Evolutionary conservation across 2,797 vertebrate genomes (phyloP).

Genomic region (Argentina silus): DNA sequence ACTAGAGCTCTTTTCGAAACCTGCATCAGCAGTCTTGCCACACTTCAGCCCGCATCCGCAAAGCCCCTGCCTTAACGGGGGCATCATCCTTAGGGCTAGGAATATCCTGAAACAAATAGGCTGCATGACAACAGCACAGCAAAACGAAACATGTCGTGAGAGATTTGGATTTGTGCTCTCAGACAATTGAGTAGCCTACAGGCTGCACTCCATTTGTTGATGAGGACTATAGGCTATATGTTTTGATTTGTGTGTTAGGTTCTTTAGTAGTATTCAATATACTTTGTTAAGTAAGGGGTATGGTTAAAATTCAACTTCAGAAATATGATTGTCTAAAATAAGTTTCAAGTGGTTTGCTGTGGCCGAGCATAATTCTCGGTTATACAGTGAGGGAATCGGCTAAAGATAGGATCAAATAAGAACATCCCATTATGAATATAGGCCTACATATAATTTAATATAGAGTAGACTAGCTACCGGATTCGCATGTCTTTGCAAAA

Average conservation of each 20-base stretch:
- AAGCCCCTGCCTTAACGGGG: constrained; percentile 43
- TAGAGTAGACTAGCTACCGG: no score
- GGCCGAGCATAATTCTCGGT: no score
- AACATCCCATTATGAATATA: no score
- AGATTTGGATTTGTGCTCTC: not conserved
- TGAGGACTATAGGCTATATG: not conserved
- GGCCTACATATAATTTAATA: no score
- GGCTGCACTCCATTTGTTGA: not conserved
- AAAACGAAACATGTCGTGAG: constrained; percentile 7
- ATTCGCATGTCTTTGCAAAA: no score
- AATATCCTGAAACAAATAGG: not conserved
- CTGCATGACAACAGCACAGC: not conserved
- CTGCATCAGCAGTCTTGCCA: constrained; percentile 48
- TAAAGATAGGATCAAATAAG: no score
- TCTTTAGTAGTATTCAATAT: not conserved
- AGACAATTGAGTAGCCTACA: no score
- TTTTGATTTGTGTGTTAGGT: not conserved
- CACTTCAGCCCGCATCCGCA: constrained; percentile 46
- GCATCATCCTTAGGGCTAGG: constrained; percentile 39
- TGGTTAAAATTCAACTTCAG: no score
- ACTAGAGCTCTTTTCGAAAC: constrained; percentile 41
- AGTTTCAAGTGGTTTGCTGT: no score
- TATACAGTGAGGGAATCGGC: no score
- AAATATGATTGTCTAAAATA: no score
- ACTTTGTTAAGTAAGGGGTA: no score